Percentiles rank a stretch among this genome's conserved stretches.
Conservation (phyloP, 2,888 invertebrate genomes). For the Ichneumoninae sp. region DNA sequence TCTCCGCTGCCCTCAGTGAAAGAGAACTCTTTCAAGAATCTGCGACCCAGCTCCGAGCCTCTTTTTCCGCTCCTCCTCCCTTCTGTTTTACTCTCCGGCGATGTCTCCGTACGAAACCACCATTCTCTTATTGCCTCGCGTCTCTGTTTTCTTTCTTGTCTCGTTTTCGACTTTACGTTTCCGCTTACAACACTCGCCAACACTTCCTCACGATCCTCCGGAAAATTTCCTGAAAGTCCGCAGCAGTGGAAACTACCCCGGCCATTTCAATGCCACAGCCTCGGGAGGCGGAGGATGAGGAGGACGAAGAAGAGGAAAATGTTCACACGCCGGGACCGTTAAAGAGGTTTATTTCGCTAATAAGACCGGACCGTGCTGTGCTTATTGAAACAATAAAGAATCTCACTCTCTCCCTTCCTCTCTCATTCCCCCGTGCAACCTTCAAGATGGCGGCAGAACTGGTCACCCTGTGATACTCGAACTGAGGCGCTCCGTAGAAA, state of each 20-base stretch:
- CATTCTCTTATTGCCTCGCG: constrained; percentile 56
- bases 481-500: neutral
- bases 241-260: constrained; percentile 36
- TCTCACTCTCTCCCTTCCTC: constrained; percentile 71
- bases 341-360: constrained; percentile 84
- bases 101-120: constrained; percentile 64
- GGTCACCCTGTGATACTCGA: constrained; percentile 68
- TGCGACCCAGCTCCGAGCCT: constrained; percentile 48
- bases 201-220: constrained; percentile 39
- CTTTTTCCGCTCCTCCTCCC: constrained; percentile 54
- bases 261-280: constrained; percentile 38
- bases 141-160: constrained; percentile 49
- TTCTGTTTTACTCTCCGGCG: constrained; percentile 53
- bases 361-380: constrained; percentile 83
- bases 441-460: constrained; percentile 76
- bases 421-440: constrained; percentile 62
- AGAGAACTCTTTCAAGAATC: constrained; percentile 68
- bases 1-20: constrained; percentile 47
- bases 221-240: constrained; percentile 34
- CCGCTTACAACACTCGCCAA: constrained; percentile 34
- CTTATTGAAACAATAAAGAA: constrained; percentile 85
- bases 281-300: constrained; percentile 35
- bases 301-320: constrained; percentile 63
- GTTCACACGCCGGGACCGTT: constrained; percentile 78
- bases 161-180: constrained; percentile 46